Percentiles rank a stretch among this genome's conserved stretches.
Evolutionary conservation across 2,888 invertebrate species (phyloP).

Genomic region (Meandrusa payeni): DNA sequence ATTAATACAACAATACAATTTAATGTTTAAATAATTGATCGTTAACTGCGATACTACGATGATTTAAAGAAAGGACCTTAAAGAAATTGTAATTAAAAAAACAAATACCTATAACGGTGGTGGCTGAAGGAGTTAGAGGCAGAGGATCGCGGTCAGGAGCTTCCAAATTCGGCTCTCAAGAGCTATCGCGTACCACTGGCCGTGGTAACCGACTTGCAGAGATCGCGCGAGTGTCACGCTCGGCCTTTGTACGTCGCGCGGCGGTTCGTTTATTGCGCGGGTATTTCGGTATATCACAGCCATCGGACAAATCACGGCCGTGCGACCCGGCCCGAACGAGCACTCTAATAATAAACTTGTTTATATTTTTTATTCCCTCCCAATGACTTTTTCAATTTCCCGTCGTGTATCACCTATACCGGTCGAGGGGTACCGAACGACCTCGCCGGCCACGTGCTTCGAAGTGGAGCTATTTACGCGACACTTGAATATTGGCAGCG

Average conservation of each 20-base stretch:
- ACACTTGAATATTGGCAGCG: slow-evolving; percentile 39
- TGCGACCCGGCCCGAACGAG: slow-evolving; percentile 77
- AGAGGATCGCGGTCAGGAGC: slow-evolving; percentile 1
- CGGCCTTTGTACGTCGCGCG: slow-evolving; percentile 57
- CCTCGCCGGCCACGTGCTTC: slow-evolving; percentile 75
- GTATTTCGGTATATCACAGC: slow-evolving; percentile 77
- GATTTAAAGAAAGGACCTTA: no score
- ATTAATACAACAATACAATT: no score
- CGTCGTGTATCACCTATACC: slow-evolving; percentile 36
- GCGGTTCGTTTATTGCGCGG: slow-evolving; percentile 66
- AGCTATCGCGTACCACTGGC: slow-evolving; percentile 24
- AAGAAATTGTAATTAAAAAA: no score
- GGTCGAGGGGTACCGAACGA: slow-evolving; percentile 42
- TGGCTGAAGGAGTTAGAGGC: not conserved
- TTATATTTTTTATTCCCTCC: slow-evolving; percentile 75
- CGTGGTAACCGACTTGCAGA: slow-evolving; percentile 50
- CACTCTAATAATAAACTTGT: slow-evolving; percentile 79
- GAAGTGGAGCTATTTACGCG: slow-evolving; percentile 53
- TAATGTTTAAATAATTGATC: no score
- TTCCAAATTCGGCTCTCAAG: not conserved
- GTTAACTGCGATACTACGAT: no score
- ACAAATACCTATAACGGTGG: slow-evolving; percentile 20
- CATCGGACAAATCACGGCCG: slow-evolving; percentile 78
- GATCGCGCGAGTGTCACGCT: slow-evolving; percentile 45
- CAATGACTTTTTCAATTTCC: slow-evolving; percentile 54